Conservation (phyloP, 2,888 invertebrate species). For the Netelia fuscicornis region DNA sequence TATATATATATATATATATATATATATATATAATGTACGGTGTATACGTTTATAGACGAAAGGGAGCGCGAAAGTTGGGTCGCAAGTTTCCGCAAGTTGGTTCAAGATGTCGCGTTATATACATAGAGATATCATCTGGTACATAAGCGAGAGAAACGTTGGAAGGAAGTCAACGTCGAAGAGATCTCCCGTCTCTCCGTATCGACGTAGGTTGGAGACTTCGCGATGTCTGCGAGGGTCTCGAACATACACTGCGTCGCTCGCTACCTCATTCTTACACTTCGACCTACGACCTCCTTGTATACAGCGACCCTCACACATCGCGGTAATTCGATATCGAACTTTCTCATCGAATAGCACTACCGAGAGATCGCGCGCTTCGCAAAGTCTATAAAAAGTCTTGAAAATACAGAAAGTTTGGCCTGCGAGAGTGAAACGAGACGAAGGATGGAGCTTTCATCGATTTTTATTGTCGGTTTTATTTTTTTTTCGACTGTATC, state of each 20-base stretch:
- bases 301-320: slow-evolving; percentile 15
- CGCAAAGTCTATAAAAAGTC: slow-evolving; percentile 22
- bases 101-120: slow-evolving; percentile 16
- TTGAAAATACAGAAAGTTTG: neutral
- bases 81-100: slow-evolving; percentile 44
- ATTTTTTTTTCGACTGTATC: too few relatives aligned
- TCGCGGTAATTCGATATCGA: slow-evolving; percentile 58
- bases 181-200: too few relatives aligned
- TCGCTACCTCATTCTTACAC: slow-evolving; percentile 50
- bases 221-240: neutral
- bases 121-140: neutral
- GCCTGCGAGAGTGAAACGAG: neutral
- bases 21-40: neutral
- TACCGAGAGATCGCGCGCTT: slow-evolving; percentile 36
- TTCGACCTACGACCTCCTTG: slow-evolving; percentile 5
- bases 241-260: neutral
- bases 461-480: too few relatives aligned
- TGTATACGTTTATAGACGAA: neutral
- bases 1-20: neutral
- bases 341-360: slow-evolving; percentile 52
- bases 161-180: slow-evolving; percentile 35
- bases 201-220: neutral
- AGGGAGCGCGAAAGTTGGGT: slow-evolving; percentile 47
- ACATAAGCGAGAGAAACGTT: slow-evolving; percentile 3
- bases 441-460: too few relatives aligned